These are phyloP conservation scores for Piprites chloris DNA, from an alignment of 2,113 vertebrate genomes.

Conservation along the genomic window DNA sequence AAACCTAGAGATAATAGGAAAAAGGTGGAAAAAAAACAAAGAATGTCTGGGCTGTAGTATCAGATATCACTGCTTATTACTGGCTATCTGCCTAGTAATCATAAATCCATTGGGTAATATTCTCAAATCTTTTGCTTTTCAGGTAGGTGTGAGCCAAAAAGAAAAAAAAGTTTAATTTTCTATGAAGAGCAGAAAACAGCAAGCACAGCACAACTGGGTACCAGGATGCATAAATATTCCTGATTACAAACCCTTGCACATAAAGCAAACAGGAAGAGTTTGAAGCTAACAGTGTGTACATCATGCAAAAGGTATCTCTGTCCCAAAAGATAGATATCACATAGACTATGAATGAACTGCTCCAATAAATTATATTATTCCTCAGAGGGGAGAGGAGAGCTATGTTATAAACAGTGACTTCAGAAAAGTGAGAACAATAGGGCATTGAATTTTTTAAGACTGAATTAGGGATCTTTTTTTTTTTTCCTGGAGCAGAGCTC, in stretches of 20 bases:
- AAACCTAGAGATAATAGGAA: constrained; percentile 55
- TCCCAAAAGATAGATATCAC: constrained; percentile 59
- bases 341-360: constrained; percentile 53
- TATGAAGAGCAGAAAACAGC: constrained; percentile 34
- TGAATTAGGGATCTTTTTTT: neutral
- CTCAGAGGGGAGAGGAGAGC: neutral
- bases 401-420: constrained; percentile 39
- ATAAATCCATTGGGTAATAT: constrained; percentile 33
- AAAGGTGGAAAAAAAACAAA: constrained; percentile 36
- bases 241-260: constrained; percentile 24
- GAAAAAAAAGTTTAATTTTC: constrained; percentile 48
- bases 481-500: constrained; percentile 27
- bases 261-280: constrained; percentile 61
- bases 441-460: constrained; percentile 23
- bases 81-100: constrained; percentile 42
- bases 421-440: constrained; percentile 45
- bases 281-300: constrained; percentile 55
- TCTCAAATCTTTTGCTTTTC: constrained; percentile 55
- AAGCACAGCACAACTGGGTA: constrained; percentile 43
- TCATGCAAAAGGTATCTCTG: constrained; percentile 59
- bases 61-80: constrained; percentile 33
- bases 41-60: constrained; percentile 4
- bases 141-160: constrained; percentile 60
- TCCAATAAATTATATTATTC: constrained; percentile 57
- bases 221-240: constrained; percentile 48